Evolutionary conservation across 2,888 invertebrate genomes (phyloP).

Genomic region (Chamaedrilus cognettii): DNA sequence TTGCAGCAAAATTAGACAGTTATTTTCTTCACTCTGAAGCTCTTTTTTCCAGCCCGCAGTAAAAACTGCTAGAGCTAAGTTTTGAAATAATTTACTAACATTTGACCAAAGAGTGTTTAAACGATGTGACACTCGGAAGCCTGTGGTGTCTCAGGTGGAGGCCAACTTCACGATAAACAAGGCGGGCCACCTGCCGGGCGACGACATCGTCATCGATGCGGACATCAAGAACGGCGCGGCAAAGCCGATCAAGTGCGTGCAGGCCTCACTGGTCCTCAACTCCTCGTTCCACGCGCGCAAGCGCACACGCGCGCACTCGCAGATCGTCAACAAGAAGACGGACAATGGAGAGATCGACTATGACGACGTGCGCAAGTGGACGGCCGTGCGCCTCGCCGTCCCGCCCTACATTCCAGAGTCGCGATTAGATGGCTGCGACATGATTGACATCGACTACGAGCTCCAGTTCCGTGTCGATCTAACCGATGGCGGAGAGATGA

Average conservation of each 20-base stretch:
- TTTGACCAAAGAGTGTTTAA: too few relatives aligned
- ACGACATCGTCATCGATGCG: constrained; percentile 54
- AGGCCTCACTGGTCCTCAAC: constrained; percentile 50
- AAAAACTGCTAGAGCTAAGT: too few relatives aligned
- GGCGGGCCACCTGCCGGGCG: constrained; percentile 53
- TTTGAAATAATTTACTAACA: too few relatives aligned
- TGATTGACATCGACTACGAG: constrained; percentile 55
- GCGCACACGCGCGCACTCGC: constrained; percentile 37
- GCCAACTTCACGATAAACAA: constrained; percentile 42
- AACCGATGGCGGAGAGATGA: constrained; percentile 47
- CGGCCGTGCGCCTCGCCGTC: constrained; percentile 50
- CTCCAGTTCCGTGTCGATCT: constrained; percentile 56
- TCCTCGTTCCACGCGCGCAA: constrained; percentile 52
- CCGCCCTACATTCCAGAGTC: constrained; percentile 59
- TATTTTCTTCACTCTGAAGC: too few relatives aligned
- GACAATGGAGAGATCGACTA: constrained; percentile 52
- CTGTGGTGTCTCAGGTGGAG: too few relatives aligned
- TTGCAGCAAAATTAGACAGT: too few relatives aligned
- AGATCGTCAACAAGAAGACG: constrained; percentile 54
- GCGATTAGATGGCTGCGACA: constrained; percentile 53
- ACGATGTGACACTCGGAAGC: too few relatives aligned
- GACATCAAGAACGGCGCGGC: constrained; percentile 53
- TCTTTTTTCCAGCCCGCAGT: too few relatives aligned
- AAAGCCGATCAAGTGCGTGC: constrained; percentile 33
- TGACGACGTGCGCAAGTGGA: constrained; percentile 56